These are phyloP conservation scores for Rhyacophila evoluta DNA, from an alignment of 2,888 invertebrate genomes.

Conservation along the genomic window DNA sequence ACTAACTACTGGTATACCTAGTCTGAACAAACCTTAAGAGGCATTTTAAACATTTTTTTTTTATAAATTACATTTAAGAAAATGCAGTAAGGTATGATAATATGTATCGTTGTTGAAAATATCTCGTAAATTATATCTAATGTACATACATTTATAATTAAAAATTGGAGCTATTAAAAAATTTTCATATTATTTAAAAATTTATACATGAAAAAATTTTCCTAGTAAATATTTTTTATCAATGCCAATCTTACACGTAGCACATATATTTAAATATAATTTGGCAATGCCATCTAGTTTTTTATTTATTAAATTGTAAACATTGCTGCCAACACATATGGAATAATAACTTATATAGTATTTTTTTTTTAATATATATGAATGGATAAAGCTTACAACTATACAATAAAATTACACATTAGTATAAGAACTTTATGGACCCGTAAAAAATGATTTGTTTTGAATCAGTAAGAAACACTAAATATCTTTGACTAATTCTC, in stretches of 20 bases:
- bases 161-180: neutral
- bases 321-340: slow-evolving; percentile 20
- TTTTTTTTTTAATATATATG: neutral
- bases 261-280: slow-evolving; percentile 25
- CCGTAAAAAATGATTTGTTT: slow-evolving; percentile 55
- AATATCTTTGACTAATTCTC: slow-evolving; percentile 45
- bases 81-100: no score
- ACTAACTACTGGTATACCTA: no score
- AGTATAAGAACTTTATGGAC: slow-evolving; percentile 51
- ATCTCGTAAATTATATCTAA: neutral
- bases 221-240: slow-evolving; percentile 11
- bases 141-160: neutral
- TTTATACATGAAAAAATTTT: slow-evolving; percentile 18
- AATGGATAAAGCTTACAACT: slow-evolving; percentile 32
- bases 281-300: slow-evolving; percentile 26
- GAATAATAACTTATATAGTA: slow-evolving; percentile 15
- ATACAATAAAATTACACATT: slow-evolving; percentile 39
- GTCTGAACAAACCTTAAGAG: no score
- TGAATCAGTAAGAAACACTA: slow-evolving; percentile 46
- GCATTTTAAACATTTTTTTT: no score
- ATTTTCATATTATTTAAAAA: neutral
- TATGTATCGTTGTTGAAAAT: no score
- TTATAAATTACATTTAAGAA: no score
- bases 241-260: neutral
- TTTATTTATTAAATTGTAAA: neutral